These are phyloP conservation scores for Solen grandis DNA, from an alignment of 1,140 invertebrate genomes.

Conservation along the genomic window DNA sequence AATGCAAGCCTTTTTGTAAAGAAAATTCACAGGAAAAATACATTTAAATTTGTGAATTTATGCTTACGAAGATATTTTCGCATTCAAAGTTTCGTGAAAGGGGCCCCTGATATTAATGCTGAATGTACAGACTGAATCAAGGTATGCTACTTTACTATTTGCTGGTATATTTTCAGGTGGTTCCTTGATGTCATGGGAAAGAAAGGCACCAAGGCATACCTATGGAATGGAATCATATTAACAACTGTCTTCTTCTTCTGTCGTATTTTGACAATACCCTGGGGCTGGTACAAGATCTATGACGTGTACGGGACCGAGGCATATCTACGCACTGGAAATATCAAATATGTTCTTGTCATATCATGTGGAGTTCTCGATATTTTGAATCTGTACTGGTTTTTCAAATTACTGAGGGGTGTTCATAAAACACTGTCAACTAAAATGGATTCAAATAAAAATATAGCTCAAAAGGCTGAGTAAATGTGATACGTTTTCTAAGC, in stretches of 20 bases:
- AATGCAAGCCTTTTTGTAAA: too few species aligned
- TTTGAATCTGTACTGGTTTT: conserved; percentile 78
- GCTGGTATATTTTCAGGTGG: conserved; percentile 79
- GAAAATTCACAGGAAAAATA: too few species aligned
- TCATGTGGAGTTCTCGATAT: conserved; percentile 75
- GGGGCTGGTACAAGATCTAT: conserved; percentile 77
- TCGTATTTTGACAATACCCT: conserved; percentile 75
- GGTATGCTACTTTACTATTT: too few species aligned
- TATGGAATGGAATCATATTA: conserved; percentile 76
- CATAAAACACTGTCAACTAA: conserved; percentile 58
- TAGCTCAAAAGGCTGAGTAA: conserved; percentile 16
- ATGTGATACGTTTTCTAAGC: conserved; percentile 30
- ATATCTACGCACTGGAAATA: conserved; percentile 69
- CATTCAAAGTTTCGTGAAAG: too few species aligned
- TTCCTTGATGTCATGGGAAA: conserved; percentile 70
- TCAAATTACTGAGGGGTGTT: conserved; percentile 73
- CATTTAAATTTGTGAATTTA: too few species aligned
- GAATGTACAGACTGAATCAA: too few species aligned
- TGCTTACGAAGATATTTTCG: too few species aligned
- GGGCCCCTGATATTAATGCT: too few species aligned
- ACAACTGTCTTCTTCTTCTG: conserved; percentile 75
- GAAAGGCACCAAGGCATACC: conserved; percentile 67
- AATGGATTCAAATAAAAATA: conserved; percentile 19
- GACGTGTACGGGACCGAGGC: conserved; percentile 70
- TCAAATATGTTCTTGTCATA: conserved; percentile 71